Evolutionary conservation across 2,888 invertebrate genomes (phyloP).

Genomic region (Agonopterix subpropinquella): DNA sequence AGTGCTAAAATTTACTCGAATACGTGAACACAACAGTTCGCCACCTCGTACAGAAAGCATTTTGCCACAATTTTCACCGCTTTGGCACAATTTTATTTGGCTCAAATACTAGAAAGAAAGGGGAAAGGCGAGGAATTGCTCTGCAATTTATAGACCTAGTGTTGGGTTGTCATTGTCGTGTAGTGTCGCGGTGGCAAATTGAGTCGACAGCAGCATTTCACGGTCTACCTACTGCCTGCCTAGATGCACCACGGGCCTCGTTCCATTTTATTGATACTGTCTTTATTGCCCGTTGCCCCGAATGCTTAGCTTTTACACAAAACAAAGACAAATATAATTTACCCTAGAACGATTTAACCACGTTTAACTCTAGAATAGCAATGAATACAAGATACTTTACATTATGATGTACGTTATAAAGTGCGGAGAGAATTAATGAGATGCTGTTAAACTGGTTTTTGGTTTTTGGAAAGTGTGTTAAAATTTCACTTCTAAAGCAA

Average conservation of each 20-base stretch:
- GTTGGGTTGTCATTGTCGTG: slow-evolving; percentile 37
- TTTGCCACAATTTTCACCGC: slow-evolving; percentile 12
- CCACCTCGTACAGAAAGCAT: neutral
- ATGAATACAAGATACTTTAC: too few relatives aligned
- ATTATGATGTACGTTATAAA: too few relatives aligned
- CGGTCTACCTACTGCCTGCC: slow-evolving; percentile 41
- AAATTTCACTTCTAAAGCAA: too few relatives aligned
- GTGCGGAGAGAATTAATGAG: too few relatives aligned
- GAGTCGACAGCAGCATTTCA: slow-evolving; percentile 59
- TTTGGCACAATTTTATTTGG: slow-evolving; percentile 36
- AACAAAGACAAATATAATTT: too few relatives aligned
- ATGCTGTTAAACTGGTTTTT: too few relatives aligned
- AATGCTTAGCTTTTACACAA: too few relatives aligned
- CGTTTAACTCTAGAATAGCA: too few relatives aligned
- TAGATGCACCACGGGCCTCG: slow-evolving; percentile 43
- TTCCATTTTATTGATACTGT: slow-evolving; percentile 35
- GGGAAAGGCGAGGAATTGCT: slow-evolving; percentile 39
- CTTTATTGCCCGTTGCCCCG: too few relatives aligned
- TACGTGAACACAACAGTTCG: neutral
- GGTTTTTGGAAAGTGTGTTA: too few relatives aligned
- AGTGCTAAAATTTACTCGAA: neutral
- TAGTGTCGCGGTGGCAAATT: slow-evolving; percentile 56
- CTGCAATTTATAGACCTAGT: slow-evolving; percentile 51
- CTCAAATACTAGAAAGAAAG: slow-evolving; percentile 32
- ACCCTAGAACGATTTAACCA: too few relatives aligned